Evolutionary conservation across 2,888 invertebrate genomes (phyloP).

Genomic region (Sphinx pinastri): DNA sequence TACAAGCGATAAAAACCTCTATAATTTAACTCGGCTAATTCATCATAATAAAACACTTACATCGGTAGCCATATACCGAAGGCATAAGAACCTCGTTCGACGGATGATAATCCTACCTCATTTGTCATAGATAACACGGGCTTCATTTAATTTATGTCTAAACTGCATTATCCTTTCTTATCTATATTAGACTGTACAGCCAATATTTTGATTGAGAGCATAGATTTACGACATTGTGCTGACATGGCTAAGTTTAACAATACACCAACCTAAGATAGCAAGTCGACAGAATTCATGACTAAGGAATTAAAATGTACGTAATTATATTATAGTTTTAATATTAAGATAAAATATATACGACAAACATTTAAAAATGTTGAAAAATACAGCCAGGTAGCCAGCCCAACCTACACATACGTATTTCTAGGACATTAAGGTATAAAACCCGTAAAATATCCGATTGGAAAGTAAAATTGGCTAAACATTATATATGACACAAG

Average conservation of each 20-base stretch:
- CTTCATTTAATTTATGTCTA: conserved; percentile 50
- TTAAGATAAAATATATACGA: no score
- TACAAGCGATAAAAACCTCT: neutral
- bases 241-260: no score
- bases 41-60: conserved; percentile 32
- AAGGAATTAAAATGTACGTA: no score
- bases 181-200: conserved; percentile 35
- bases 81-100: conserved; percentile 39
- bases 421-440: no score
- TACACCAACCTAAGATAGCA: no score
- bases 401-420: no score
- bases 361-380: no score
- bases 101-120: conserved; percentile 54
- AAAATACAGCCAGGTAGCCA: no score
- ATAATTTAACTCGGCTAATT: neutral
- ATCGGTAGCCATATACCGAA: conserved; percentile 42
- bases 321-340: no score
- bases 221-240: neutral
- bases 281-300: no score
- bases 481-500: neutral
- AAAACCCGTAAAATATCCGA: no score
- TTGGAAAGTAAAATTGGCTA: no score
- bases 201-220: conserved; percentile 16
- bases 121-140: conserved; percentile 67
- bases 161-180: conserved; percentile 26